phyloP scores from a whole-genome alignment of 2,888 invertebrate species.

The Acrobasis consociella region DNA sequence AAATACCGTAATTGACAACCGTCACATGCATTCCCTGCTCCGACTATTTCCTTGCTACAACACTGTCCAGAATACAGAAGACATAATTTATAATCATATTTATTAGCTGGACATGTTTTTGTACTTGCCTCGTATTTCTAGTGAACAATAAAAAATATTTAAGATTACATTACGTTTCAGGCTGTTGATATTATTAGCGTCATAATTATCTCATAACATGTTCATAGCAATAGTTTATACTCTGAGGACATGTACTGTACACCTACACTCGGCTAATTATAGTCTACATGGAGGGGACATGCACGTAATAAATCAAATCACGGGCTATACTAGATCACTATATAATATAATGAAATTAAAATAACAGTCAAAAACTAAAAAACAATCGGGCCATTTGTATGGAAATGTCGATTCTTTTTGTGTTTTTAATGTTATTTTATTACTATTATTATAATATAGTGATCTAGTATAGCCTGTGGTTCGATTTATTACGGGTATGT shows the following conservation, averaged over 20 bases:
- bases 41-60: constrained; percentile 40
- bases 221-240: neutral
- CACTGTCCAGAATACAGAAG: constrained; percentile 18
- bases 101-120: neutral
- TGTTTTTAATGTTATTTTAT: too few relatives aligned
- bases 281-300: too few relatives aligned
- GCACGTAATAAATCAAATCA: too few relatives aligned
- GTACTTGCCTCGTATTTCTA: neutral
- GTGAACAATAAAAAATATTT: neutral
- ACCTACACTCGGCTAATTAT: neutral
- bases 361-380: too few relatives aligned
- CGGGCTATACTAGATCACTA: too few relatives aligned
- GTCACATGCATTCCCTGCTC: constrained; percentile 44
- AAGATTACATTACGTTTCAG: neutral
- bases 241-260: neutral
- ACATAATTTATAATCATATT: neutral
- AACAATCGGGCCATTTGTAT: too few relatives aligned
- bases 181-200: neutral
- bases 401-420: too few relatives aligned
- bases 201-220: neutral
- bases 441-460: too few relatives aligned
- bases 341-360: too few relatives aligned
- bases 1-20: constrained; percentile 48
- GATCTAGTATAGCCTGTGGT: too few relatives aligned
- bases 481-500: too few relatives aligned